phyloP scores from a whole-genome alignment of 1,140 invertebrate genomes.

The Periplaneta americana region DNA sequence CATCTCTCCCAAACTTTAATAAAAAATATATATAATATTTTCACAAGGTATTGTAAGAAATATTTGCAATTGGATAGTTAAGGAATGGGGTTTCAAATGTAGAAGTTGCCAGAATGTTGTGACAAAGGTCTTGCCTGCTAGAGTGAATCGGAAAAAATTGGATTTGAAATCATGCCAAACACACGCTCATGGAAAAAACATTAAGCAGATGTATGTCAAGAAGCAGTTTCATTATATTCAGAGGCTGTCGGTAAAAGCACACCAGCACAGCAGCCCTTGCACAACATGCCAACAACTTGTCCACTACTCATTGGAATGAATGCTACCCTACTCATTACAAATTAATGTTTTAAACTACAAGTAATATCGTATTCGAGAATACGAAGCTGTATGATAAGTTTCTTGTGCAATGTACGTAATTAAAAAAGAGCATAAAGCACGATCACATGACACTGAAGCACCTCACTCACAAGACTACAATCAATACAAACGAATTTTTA shows the following conservation, averaged over 20 bases:
- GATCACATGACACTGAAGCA: conserved; percentile 30
- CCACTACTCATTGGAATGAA: conserved; percentile 8
- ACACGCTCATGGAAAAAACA: conserved; percentile 11
- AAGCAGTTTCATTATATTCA: conserved; percentile 12
- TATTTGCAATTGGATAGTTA: conserved; percentile 9
- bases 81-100: conserved; percentile 15
- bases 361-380: background rate
- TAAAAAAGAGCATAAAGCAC: conserved; percentile 27
- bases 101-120: conserved; percentile 31
- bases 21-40: background rate
- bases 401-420: conserved; percentile 17
- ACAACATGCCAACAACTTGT: conserved; percentile 32
- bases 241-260: background rate
- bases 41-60: conserved; percentile 15
- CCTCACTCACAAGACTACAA: conserved; percentile 12
- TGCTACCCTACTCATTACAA: conserved; percentile 7
- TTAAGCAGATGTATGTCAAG: background rate
- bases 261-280: conserved; percentile 21
- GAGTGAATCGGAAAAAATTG: background rate
- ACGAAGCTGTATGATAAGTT: conserved; percentile 18
- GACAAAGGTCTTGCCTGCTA: conserved; percentile 18
- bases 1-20: conserved; percentile 2
- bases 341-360: conserved; percentile 11
- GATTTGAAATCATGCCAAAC: conserved; percentile 16
- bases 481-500: background rate